These are phyloP conservation scores for Brachyopa scutellaris DNA, from an alignment of 2,888 invertebrate genomes.

Conservation along the genomic window DNA sequence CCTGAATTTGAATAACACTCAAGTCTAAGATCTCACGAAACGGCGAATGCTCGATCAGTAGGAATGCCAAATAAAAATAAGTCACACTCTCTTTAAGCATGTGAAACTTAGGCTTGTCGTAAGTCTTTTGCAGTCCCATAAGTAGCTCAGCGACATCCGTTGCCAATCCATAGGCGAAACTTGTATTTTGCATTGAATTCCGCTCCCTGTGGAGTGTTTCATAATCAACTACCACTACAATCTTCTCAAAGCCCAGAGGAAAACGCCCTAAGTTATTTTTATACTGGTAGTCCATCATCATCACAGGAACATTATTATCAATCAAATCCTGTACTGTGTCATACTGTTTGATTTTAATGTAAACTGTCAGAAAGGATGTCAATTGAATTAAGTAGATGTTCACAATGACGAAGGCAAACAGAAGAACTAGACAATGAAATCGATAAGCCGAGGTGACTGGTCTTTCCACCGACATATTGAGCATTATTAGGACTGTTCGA, in stretches of 20 bases:
- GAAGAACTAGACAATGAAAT: conserved; percentile 25
- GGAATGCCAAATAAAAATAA: not conserved
- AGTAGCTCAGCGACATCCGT: conserved; percentile 20
- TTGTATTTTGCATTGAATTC: conserved; percentile 30
- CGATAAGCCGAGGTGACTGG: not conserved
- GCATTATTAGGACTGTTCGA: conserved; percentile 20
- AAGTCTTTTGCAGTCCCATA: not conserved
- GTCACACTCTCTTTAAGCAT: not conserved
- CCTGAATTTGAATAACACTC: conserved; percentile 4
- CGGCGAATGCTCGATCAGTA: conserved; percentile 12
- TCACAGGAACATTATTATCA: conserved; percentile 20
- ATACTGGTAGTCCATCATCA: conserved; percentile 26
- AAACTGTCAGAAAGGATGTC: conserved; percentile 50
- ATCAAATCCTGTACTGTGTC: conserved; percentile 34
- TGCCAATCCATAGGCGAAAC: conserved; percentile 15
- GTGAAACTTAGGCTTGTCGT: conserved; percentile 5
- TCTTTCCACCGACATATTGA: not conserved
- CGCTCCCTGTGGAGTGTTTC: not conserved
- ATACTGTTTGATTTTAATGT: conserved; percentile 33
- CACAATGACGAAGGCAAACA: conserved; percentile 25
- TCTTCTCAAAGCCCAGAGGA: conserved; percentile 14
- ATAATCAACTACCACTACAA: not conserved
- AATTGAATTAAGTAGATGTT: conserved; percentile 37
- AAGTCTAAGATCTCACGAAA: conserved; percentile 19
- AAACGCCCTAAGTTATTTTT: not conserved